Evolutionary conservation across 2,888 invertebrate species (phyloP).

Genomic region (Clepsis dumicolana): DNA sequence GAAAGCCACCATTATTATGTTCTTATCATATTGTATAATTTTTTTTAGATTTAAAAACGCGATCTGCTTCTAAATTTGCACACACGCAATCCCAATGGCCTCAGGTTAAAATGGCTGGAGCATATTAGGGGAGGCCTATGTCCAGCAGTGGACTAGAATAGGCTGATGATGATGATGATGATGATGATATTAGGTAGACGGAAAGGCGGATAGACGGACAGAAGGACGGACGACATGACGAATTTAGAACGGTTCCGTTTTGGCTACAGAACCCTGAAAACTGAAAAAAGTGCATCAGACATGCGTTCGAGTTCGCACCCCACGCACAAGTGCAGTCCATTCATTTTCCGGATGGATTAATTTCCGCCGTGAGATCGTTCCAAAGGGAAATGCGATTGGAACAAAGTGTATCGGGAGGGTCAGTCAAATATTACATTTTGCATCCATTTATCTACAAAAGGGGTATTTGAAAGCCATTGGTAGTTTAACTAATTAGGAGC

Average conservation of each 20-base stretch:
- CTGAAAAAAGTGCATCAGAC: slow-evolving; percentile 63
- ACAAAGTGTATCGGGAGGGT: slow-evolving; percentile 72
- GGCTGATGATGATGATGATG: no score
- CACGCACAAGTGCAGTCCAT: slow-evolving; percentile 82
- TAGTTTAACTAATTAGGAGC: slow-evolving; percentile 19
- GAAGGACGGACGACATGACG: background rate
- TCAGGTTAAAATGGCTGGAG: background rate
- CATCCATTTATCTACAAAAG: slow-evolving; percentile 67
- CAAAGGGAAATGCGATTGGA: slow-evolving; percentile 83
- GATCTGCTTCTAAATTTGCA: background rate
- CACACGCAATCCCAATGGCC: background rate
- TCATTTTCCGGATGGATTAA: slow-evolving; percentile 84
- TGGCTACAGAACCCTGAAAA: slow-evolving; percentile 28
- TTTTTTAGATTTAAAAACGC: background rate
- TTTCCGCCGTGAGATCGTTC: slow-evolving; percentile 83
- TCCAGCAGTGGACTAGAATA: no score
- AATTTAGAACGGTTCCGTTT: background rate
- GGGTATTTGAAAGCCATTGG: slow-evolving; percentile 45
- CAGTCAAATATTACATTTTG: slow-evolving; percentile 72
- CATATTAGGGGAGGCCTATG: no score
- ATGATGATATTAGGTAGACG: no score
- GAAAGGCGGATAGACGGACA: background rate
- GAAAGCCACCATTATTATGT: no score
- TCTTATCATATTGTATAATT: no score
- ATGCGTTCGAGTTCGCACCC: slow-evolving; percentile 60